A percentile compares a stretch with the other conserved stretches of the same genome.
phyloP scores from a whole-genome alignment of 2,797 vertebrate genomes.

The Hoplostethus atlanticus region DNA sequence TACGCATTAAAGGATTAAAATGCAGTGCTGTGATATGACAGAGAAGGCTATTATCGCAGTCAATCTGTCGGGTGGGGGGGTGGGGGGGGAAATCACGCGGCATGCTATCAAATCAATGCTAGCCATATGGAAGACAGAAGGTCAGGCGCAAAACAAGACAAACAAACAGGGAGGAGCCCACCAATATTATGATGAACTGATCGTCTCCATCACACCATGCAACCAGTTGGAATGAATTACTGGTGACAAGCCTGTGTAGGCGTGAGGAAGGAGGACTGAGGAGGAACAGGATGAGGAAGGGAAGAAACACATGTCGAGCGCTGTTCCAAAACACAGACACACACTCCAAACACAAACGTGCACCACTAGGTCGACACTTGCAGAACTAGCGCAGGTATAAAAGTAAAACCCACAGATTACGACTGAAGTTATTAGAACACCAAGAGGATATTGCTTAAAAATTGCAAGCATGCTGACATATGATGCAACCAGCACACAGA shows the following conservation, averaged over 20 bases:
- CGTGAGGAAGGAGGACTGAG: constrained; percentile 6
- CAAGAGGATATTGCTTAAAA: neutral
- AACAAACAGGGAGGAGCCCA: constrained; percentile 66
- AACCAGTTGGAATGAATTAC: constrained; percentile 62
- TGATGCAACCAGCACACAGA: too few species aligned
- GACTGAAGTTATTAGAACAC: constrained; percentile 19
- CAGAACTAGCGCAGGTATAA: constrained; percentile 17
- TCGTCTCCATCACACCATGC: constrained; percentile 39
- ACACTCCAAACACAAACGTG: constrained; percentile 2
- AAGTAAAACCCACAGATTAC: constrained; percentile 25
- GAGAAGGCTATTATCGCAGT: constrained; percentile 56
- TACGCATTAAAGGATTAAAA: constrained; percentile 74
- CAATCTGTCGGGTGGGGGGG: constrained; percentile 63
- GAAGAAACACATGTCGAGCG: constrained; percentile 11
- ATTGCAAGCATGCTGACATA: too few species aligned
- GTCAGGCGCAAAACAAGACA: constrained; percentile 53
- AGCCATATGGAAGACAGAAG: constrained; percentile 73
- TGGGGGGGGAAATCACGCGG: constrained; percentile 36
- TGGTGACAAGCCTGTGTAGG: constrained; percentile 38
- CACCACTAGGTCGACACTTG: neutral
- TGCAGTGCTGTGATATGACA: constrained; percentile 52
- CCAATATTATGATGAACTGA: constrained; percentile 61
- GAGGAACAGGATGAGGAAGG: neutral
- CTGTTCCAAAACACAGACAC: constrained; percentile 40
- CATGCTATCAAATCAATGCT: constrained; percentile 64